Base-by-base conservation (phyloP, 2,888 invertebrate genomes). In the Aphodius granarius region DNA sequence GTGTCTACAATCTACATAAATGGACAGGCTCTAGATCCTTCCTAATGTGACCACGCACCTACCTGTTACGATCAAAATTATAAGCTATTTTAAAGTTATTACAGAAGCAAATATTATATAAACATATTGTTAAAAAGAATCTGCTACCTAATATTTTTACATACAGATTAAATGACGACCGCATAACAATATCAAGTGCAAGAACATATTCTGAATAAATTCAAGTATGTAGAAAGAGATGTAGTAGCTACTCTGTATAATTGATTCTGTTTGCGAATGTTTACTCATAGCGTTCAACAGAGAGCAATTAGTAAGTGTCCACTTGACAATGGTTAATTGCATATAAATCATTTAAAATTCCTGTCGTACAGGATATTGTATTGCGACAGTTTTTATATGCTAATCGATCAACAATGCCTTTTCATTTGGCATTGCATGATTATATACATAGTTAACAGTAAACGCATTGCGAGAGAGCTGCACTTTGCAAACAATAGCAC, bases 351-450 rank as follows among this genome's bases (percentile, higher is more conserved):
- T 43, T 43, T 43, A 43, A 43, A 43, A 43, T 43, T 43, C 68
- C 21, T 68, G 68, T 68, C 68, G 22, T 20, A 68, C 68, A 68
- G 68, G 68, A 68, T 68, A 68, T 68, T 68, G 68, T 22, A 22
- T 22, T 22, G 68, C 68, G 68, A 20, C 68, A 22, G 68, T 68
- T 68, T 68, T 68, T 68, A 68, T 68, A 68, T 68, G 68, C 68
- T 68, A 68, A 68, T 68, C 68, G 68, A 68, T 68, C 20, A 68
- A 68, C 68, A 68, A 68, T 68, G 68, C 21, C 68, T 68, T 68
- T 21, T 68, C 21, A 22, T 68, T 20, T 43, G 43, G 43, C 43
- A 43, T 43, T 43, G 43, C 43, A 43, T 43, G 43, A 13, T 3
- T 43, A 43, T 43, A 43, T 43, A 43, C 13, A 43, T 22, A 6